Evolutionary conservation across 2,888 invertebrate genomes (phyloP), one percentile per base, ranked within the genome.

Genomic region (Cosmopolites sordidus): DNA sequence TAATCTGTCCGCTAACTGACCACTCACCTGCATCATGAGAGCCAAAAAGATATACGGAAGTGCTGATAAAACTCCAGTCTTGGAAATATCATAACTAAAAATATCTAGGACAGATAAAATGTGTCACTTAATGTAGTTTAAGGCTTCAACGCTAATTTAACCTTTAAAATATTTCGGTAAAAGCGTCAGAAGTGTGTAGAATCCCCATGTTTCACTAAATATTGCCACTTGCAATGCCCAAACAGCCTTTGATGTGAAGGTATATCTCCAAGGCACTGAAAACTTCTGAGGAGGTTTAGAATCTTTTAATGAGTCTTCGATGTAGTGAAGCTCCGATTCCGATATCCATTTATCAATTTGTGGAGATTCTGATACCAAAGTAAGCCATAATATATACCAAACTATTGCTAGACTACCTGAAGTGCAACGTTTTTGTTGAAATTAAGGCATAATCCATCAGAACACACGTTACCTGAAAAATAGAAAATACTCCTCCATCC

Each of bases 151-250:
- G 5, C 27, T 6, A 27, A 27, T 6, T 6, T 27, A 5, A 57
- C 57, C 57, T 27, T 58, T 55, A 17, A 58, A 50, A 30, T 55
- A 58, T 38, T 51, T 58, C 1, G 58, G 58, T 8, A 58, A 30
- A 22, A 49, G 40, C 5, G 54, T 58, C 6, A 55, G 12, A 58
- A 92, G 75, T 0, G 91, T 92, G 66, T 91, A 91, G 73, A 91
- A 91, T 3, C 92, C 92, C 92, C 92, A 92, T 72, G 91, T 91
- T 71, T 92, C 91, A 22, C 89, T 86, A 73, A 91, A 90, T 70
- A 91, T 90, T 1, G 90, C 87, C 45, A 83, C 80, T 1, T 88
- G 81, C 30, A 92, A 89, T 0, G 91, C 89, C 86, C 89, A 92
- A 9, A 92, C 89, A 0, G 91, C 84, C 48, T 79, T 76, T 0